Base-by-base conservation (phyloP, 2,888 invertebrate species). In the Scaptomyza tumidula region DNA sequence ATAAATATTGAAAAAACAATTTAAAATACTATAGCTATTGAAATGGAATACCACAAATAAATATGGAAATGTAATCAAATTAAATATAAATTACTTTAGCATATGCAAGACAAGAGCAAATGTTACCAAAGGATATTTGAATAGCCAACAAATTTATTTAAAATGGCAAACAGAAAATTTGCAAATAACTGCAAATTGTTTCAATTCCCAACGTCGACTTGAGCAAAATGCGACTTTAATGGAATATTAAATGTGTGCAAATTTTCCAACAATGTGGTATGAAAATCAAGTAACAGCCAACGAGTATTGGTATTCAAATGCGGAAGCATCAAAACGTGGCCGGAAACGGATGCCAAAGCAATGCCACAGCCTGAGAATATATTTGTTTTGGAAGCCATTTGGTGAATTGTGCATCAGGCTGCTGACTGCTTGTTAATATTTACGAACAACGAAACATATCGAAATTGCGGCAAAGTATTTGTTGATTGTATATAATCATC, bases 281-380 rank as follows among this genome's bases (percentile, higher is more conserved):
- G 24, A 24, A 13, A n/a, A 16, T 16, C 4, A 14, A n/a, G n/a
- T 24, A 16, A 16, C 6, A 14, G 6, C 19, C 11, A 37, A 16
- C 11, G 14, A 29, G n/a, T 57, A 61, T 33, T 61, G 41, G 16
- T 33, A 43, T 13, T 27, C 16, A 35, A 33, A 14, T 27, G 24
- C 7, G 13, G 9, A 55, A 35, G 33, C 14, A 33, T 24, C 16
- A 13, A 27, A 55, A 35, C 33, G 14, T 33, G 43, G 6, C 54
- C 63, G 44, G 44, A 63, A 63, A 45, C 64, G 37, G 63, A 27
- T 37, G 37, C n/a, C 6, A 44, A 16, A n/a, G n/a, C 29, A 44
- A 48, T 19, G 10, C 33, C 33, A 11, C 29, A 62, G 33, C 19
- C 37, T 37, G 16, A 11, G 41, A 62, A 44, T 63, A 44, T 63